Conservation (phyloP, 1,140 invertebrate genomes). For the Procambarus virginalis region DNA sequence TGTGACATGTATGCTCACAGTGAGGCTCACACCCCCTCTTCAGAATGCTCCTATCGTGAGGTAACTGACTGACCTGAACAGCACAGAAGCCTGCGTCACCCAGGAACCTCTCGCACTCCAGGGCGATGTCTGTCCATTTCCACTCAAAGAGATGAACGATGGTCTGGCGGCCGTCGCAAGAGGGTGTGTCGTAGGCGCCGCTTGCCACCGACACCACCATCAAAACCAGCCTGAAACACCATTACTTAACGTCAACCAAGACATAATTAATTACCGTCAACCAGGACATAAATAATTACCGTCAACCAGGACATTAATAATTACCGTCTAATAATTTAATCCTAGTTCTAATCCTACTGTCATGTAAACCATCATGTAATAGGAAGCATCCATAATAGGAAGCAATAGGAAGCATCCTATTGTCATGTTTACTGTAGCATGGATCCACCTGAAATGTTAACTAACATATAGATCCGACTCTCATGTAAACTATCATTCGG, state of each 20-base stretch:
- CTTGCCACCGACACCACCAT: slow-evolving; percentile 1
- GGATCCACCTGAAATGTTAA: no score
- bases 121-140: slow-evolving; percentile 73
- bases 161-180: slow-evolving; percentile 70
- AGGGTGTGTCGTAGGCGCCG: slow-evolving; percentile 36
- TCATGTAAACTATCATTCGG: no score
- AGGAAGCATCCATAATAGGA: not conserved
- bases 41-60: not conserved
- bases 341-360: not conserved
- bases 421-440: no score
- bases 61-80: slow-evolving; percentile 73
- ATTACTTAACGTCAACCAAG: not conserved
- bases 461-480: no score
- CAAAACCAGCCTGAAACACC: not conserved
- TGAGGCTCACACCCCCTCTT: not conserved
- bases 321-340: not conserved
- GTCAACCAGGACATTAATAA: not conserved
- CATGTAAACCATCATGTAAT: not conserved
- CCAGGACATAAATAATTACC: not conserved
- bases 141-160: slow-evolving; percentile 52
- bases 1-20: not conserved
- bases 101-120: slow-evolving; percentile 77
- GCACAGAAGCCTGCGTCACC: slow-evolving; percentile 76
- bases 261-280: not conserved
- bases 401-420: no score